Base-by-base conservation (phyloP, 1,140 invertebrate species). In the Solenopsis invicta region DNA sequence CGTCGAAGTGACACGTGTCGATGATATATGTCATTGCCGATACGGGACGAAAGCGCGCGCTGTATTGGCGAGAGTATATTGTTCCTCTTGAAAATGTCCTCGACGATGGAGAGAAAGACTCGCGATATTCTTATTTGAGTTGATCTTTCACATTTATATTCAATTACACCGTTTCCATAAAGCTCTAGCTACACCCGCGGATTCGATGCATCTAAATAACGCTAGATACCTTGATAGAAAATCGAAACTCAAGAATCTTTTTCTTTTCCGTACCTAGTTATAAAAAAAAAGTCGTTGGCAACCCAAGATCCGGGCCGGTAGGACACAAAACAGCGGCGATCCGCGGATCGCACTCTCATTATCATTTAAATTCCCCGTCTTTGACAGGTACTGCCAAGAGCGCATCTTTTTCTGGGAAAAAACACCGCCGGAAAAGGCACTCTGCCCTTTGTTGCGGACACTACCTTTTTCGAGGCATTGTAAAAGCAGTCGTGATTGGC, bases 401-500 rank as follows among this genome's bases (percentile, higher is more conserved):
- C 61, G 80, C 81, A 84, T 88, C 56, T 67, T 52, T 86, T 62
- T 89, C 88, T 48, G 71, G 80, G 56, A 24, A 86, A 89, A 89
- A 89, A 89, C 82, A 69, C 74, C 88, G 84, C 48, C 84, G 76
- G 88, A 89, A 89, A 89, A 89, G 88, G 88, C 82, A 89, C 88
- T 89, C 81, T 62, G 75, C 52, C 71, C 84, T 89, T 87, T 86
- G 88, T 89, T 56, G 87, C 81, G 62, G 61, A 86, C 87, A 64
- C 66, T 71, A 86, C 75, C 88, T 89, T 86, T 86, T 88, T 84
- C 67, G 67, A 86, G 77, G 74, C 88, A 89, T 89, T 89, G 87
- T 89, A 78, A 85, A 85, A 85, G 67, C 61, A 61, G 52, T 29
- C 82, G 72, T 74, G 82, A 81, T 76, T 77, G 77, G 66, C 66